A percentile compares a stretch with the other conserved stretches of the same genome.
These are phyloP conservation scores for Agonopterix arenella DNA, from an alignment of 2,888 invertebrate genomes.

Conservation along the genomic window DNA sequence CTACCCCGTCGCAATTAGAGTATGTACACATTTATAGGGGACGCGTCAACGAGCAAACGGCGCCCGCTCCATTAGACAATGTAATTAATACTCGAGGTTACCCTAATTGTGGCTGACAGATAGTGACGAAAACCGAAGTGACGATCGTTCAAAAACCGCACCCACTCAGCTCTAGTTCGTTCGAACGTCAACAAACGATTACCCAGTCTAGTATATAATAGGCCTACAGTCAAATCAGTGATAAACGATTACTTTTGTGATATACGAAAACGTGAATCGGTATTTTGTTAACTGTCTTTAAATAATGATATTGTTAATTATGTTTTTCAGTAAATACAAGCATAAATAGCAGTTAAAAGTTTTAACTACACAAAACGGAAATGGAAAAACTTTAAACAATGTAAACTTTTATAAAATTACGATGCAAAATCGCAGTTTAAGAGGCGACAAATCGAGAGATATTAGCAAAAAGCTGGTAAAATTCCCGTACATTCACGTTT, in stretches of 20 bases:
- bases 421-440: too few species aligned
- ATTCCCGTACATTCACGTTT: too few species aligned
- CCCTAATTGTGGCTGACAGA: conserved; percentile 63
- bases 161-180: conserved; percentile 24
- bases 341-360: too few species aligned
- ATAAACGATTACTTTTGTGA: conserved; percentile 5
- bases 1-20: conserved; percentile 27
- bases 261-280: conserved; percentile 14
- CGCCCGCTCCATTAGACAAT: conserved; percentile 66
- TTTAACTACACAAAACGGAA: too few species aligned
- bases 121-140: conserved; percentile 49
- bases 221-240: conserved; percentile 3
- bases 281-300: conserved; percentile 41
- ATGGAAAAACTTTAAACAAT: too few species aligned
- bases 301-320: conserved; percentile 54
- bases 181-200: background rate
- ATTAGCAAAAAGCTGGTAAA: too few species aligned
- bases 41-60: conserved; percentile 49
- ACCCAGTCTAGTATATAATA: conserved; percentile 35
- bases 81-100: conserved; percentile 70
- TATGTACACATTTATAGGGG: conserved; percentile 42
- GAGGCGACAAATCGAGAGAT: too few species aligned
- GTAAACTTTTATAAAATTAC: too few species aligned
- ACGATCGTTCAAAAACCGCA: conserved; percentile 54
- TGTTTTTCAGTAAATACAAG: conserved; percentile 10